Evolutionary conservation across 2,113 vertebrate genomes (phyloP).

Genomic region (Myotis yumanensis): DNA sequence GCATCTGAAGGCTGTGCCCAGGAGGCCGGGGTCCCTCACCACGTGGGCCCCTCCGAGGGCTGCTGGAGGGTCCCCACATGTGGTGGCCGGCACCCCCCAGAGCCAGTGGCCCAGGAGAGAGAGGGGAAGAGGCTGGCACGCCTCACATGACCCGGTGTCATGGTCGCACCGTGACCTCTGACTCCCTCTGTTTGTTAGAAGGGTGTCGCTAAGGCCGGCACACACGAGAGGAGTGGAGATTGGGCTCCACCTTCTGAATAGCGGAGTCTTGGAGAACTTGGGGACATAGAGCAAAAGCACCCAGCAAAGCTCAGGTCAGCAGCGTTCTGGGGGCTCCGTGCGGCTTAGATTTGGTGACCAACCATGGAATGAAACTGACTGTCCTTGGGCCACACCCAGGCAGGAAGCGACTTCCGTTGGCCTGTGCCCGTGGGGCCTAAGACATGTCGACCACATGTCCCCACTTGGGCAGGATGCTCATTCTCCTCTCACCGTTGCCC

Average conservation of each 20-base stretch:
- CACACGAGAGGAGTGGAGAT: rapidly evolving
- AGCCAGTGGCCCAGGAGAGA: rapidly evolving
- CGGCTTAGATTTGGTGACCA: background rate
- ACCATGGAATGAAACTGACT: rapidly evolving
- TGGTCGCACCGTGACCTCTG: rapidly evolving
- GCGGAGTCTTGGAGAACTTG: background rate
- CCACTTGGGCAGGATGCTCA: rapidly evolving
- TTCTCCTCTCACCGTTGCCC: rapidly evolving
- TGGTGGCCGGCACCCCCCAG: rapidly evolving
- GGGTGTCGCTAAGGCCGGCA: rapidly evolving
- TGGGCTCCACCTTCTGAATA: background rate
- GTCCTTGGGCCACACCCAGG: background rate
- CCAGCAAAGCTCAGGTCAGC: background rate
- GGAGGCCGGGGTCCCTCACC: background rate
- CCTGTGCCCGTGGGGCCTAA: rapidly evolving
- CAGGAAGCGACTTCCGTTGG: background rate
- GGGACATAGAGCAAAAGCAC: background rate
- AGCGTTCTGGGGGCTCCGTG: background rate
- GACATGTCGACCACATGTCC: rapidly evolving
- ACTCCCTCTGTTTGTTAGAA: background rate
- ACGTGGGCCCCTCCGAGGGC: background rate
- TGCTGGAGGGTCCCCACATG: background rate
- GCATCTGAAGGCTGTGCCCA: rapidly evolving
- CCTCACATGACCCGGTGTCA: background rate
- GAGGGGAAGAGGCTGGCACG: background rate